Percentiles rank a stretch among this genome's conserved stretches.
phyloP scores from a whole-genome alignment of 2,113 vertebrate genomes.

The Gyps fulvus region DNA sequence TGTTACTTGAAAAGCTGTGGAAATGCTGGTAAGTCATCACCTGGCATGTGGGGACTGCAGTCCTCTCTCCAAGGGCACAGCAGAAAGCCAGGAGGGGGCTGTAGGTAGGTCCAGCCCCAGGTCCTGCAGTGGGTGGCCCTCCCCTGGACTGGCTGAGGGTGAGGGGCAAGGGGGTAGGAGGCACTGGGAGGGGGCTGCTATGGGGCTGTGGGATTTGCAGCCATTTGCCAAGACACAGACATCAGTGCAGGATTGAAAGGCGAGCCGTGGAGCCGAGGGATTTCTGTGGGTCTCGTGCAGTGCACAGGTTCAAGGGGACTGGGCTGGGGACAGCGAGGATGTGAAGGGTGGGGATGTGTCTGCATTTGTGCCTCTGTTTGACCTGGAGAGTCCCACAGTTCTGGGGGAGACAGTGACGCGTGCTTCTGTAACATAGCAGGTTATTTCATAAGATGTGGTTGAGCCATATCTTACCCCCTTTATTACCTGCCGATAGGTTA shows the following conservation, averaged over 20 bases:
- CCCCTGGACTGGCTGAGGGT: not conserved
- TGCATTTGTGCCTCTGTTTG: not conserved
- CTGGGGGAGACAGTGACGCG: not conserved
- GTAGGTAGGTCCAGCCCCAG: not conserved
- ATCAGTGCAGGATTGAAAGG: not conserved
- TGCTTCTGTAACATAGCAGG: rapidly evolving
- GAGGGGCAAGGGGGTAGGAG: not conserved
- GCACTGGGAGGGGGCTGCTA: not conserved
- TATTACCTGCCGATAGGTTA: not conserved
- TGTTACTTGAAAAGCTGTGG: not conserved
- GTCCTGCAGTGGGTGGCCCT: not conserved
- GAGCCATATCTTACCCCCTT: not conserved
- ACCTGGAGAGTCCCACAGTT: not conserved
- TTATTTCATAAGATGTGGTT: not conserved
- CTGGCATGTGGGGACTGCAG: not conserved
- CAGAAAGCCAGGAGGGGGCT: not conserved
- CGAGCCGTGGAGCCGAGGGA: no score
- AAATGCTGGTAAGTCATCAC: not conserved
- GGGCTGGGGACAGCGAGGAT: rapidly evolving
- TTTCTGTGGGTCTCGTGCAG: not conserved
- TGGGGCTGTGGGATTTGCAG: not conserved
- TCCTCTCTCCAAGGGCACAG: not conserved
- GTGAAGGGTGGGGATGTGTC: not conserved
- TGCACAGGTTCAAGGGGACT: not conserved
- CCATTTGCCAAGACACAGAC: not conserved